Evolutionary conservation across 2,888 invertebrate species (phyloP), one percentile per base, ranked within the genome.

Genomic region (Ophion costatus): DNA sequence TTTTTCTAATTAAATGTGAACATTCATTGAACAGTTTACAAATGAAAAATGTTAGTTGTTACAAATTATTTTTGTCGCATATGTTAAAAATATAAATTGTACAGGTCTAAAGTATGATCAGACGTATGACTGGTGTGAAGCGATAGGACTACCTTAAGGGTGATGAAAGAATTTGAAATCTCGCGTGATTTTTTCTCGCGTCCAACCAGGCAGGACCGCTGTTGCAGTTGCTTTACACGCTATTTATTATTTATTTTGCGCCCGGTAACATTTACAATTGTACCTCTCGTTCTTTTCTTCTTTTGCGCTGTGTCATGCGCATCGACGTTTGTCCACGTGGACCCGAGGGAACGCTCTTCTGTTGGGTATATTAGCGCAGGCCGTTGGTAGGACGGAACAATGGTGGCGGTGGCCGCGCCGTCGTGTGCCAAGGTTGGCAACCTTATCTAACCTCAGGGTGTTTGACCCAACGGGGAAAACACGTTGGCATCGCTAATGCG

Each of bases 381-480:
- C 51, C 11, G 38, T 56, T 64, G 71, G 73, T 57, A 73, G 42
- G 24, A 69, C 33, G 79, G 80, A 66, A 80, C 64, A 64, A 71
- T 33, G 57, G 73, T 80, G 80, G 71, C 69, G 57, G 63, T 38
- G 38, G 51, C 38, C 22, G 74, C 38, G 78, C 70, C 66, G 73
- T 80, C 80, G 79, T 51, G 84, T 82, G 79, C 82, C 79, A 80
- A 82, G 84, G 82, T 79, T 77, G 91, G 88, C 88, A 90, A 90
- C 89, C 91, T 91, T 91, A 91, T 91, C 91, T 91, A 88, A 90
- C 85, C 87, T 88, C 89, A 90, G 91, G 91, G 90, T 91, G 89
- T 89, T 91, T 91, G 91, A 91, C 91, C 91, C 89, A 90, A 90
- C 90, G 88, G 87, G 89, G 90, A 90, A 90, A 91, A 91, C 86